Percentiles rank a stretch among this genome's conserved stretches.
These are phyloP conservation scores for Formica selysi DNA, from an alignment of 1,140 invertebrate genomes.

Conservation along the genomic window DNA sequence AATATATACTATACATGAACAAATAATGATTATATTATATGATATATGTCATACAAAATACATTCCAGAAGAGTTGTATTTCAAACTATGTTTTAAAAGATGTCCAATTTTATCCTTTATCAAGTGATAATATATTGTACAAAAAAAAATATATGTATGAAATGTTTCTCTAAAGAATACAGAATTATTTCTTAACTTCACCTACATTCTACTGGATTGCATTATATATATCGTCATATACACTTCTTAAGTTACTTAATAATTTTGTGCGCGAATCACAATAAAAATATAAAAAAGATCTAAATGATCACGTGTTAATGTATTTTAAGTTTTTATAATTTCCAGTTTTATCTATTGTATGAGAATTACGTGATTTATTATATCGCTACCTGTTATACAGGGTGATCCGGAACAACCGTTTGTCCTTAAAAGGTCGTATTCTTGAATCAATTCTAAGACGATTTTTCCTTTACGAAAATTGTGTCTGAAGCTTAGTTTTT, in stretches of 20 bases:
- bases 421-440: too few species aligned
- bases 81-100: neutral
- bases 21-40: conserved; percentile 19
- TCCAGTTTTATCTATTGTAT: conserved; percentile 13
- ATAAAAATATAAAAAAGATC: conserved; percentile 51
- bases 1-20: conserved; percentile 1
- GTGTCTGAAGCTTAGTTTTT: too few species aligned
- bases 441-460: too few species aligned
- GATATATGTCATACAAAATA: neutral
- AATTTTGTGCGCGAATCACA: conserved; percentile 22
- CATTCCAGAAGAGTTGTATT: neutral
- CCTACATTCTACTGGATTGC: neutral
- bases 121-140: neutral
- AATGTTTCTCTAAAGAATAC: neutral
- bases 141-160: conserved; percentile 19
- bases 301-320: conserved; percentile 20
- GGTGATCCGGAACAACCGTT: too few species aligned
- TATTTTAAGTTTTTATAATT: conserved; percentile 49
- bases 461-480: too few species aligned
- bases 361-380: conserved; percentile 7
- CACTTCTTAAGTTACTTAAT: neutral
- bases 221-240: neutral
- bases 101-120: neutral
- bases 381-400: neutral
- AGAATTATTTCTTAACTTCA: neutral